These are phyloP conservation scores for Catostomus latipinnis DNA, from an alignment of 2,797 vertebrate species.

Conservation along the genomic window DNA sequence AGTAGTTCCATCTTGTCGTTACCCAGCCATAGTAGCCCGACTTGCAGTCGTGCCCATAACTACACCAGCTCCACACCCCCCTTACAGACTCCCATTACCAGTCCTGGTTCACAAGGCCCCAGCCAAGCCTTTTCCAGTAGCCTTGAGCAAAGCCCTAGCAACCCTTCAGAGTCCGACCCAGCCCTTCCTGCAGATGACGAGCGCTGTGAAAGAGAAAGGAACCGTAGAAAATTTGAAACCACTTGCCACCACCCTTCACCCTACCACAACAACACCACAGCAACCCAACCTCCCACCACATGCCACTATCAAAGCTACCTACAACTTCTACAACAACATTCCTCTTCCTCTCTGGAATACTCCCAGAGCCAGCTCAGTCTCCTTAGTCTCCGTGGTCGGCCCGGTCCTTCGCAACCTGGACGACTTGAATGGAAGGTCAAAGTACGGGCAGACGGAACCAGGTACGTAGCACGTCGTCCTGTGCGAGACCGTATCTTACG, in stretches of 20 bases:
- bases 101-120: slow-evolving; percentile 63
- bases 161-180: slow-evolving; percentile 78
- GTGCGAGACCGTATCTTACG: slow-evolving; percentile 92
- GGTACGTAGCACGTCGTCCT: slow-evolving; percentile 91
- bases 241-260: slow-evolving; percentile 74
- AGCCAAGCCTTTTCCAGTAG: slow-evolving; percentile 70
- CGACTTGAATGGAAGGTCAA: slow-evolving; percentile 97
- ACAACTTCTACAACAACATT: slow-evolving; percentile 94
- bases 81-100: slow-evolving; percentile 63
- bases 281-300: slow-evolving; percentile 81
- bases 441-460: slow-evolving; percentile 89
- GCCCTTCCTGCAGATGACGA: slow-evolving; percentile 80
- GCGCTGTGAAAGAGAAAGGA: slow-evolving; percentile 79
- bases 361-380: slow-evolving; percentile 95
- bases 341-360: slow-evolving; percentile 91
- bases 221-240: slow-evolving; percentile 34
- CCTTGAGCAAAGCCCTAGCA: slow-evolving; percentile 79
- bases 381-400: slow-evolving; percentile 82
- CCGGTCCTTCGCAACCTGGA: slow-evolving; percentile 77
- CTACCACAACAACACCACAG: slow-evolving; percentile 85
- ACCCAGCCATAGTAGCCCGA: slow-evolving; percentile 66
- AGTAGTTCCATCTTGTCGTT: slow-evolving; percentile 33
- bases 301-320: slow-evolving; percentile 94
- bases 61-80: slow-evolving; percentile 64
- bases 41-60: slow-evolving; percentile 53